Evolutionary conservation across 1,140 invertebrate genomes (phyloP), one percentile per base, ranked within the genome.

Genomic region (Diabrotica virgifera): DNA sequence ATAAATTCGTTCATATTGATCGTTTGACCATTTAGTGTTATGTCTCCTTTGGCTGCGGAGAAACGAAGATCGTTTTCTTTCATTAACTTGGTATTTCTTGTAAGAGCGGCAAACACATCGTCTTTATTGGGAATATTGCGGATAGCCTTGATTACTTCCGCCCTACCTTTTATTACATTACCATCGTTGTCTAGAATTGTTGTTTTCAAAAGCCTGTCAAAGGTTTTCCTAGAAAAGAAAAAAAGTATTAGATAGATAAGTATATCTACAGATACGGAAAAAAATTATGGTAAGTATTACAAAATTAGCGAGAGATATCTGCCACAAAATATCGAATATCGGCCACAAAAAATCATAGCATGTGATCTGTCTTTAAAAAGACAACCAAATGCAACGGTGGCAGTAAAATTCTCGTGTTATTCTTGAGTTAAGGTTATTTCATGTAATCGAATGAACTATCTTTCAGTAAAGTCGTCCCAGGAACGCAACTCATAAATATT

Each of bases 131-230:
- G 60, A 4, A 76, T 68, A 14, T 76, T 75, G 8, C 68, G 66
- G 13, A 78, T 70, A 6, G 75, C 66, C 51, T 70, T 63, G 60
- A 78, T 78, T 2, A 78, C 76, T 64, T 77, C 72, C 5, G 76
- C 73, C 56, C 56, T 70, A 8, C 71, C 75, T 59, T 36, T 69
- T 54, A 52, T 51, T n/a, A 60, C 37, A 36, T 72, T 60, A 12
- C 69, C 70, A 50, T 65, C 54, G 24, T 73, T 72, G 58, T 59
- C 52, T 11, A 67, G 63, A 38, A 74, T 67, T 0, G 76, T 75
- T 61, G 75, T 69, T 56, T 74, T 74, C 35, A 73, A 5, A 14
- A 77, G 24, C 64, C 71, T 74, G 10, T 67, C 71, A 46, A 78
- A 76, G 3, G 72, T 75, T 74, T 75, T 75, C 59, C 75, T 75